Conservation (phyloP, 2,113 vertebrate species). For the Labeo catla region DNA sequence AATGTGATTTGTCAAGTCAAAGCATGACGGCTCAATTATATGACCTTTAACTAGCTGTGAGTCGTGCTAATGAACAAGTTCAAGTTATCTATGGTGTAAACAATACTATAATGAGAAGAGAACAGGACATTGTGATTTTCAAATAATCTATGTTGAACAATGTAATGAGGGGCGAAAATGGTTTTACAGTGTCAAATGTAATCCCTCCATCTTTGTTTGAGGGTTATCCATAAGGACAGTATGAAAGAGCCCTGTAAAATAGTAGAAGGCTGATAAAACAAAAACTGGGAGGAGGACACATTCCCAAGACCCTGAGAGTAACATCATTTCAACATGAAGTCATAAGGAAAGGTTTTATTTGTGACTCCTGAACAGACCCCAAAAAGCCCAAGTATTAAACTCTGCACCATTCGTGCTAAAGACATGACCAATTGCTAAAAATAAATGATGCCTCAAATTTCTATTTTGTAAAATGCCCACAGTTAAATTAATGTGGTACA, state of each 20-base stretch:
- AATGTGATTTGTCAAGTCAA: slow-evolving; percentile 18
- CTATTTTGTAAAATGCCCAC: too few species aligned
- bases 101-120: neutral
- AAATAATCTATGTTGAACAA: neutral
- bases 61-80: neutral
- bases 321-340: slow-evolving; percentile 24
- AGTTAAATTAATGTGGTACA: neutral
- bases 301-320: neutral
- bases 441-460: neutral
- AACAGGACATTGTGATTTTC: neutral
- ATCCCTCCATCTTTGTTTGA: neutral
- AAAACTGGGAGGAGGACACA: neutral
- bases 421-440: neutral
- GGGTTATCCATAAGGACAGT: neutral
- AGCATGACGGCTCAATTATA: slow-evolving; percentile 28
- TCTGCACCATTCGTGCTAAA: neutral
- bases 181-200: neutral
- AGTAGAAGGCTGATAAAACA: neutral
- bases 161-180: neutral
- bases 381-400: neutral
- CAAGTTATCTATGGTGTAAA: slow-evolving; percentile 1
- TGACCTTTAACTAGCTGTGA: neutral
- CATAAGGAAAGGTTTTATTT: neutral
- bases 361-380: neutral
- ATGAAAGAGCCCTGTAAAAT: neutral